Percentiles rank a stretch among this genome's conserved stretches.
Conservation (phyloP, 2,888 invertebrate genomes). For the Athetis lepigone region DNA sequence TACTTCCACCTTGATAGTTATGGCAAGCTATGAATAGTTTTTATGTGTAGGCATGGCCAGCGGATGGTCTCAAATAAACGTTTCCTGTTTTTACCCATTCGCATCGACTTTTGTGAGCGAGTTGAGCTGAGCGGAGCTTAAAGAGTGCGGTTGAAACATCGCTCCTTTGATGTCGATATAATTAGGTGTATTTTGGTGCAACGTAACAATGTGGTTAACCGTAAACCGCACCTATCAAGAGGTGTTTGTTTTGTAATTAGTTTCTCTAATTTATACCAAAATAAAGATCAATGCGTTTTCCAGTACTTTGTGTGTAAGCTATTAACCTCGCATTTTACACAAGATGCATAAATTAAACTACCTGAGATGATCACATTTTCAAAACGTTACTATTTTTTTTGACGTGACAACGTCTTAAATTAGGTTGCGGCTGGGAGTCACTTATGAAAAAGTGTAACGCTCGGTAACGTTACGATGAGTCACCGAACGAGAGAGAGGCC, state of each 20-base stretch:
- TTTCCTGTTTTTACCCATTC: slow-evolving; percentile 18
- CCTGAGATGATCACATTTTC: no score
- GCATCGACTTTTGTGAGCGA: background rate
- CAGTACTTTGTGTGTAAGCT: background rate
- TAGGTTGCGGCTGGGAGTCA: no score
- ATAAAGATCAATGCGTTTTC: no score
- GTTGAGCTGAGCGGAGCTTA: no score
- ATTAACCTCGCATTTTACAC: no score
- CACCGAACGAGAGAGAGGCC: no score
- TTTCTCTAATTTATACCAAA: no score
- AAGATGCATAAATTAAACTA: no score
- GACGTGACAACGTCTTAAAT: no score
- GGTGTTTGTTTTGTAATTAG: background rate
- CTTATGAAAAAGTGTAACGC: no score
- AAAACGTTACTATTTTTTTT: no score
- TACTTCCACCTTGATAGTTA: slow-evolving; percentile 32
- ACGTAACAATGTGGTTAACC: background rate
- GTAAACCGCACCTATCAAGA: background rate
- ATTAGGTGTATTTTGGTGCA: slow-evolving; percentile 4
- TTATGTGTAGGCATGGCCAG: background rate
- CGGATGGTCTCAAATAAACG: background rate
- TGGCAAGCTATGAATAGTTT: slow-evolving; percentile 14
- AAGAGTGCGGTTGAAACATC: background rate
- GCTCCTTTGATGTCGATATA: slow-evolving; percentile 9
- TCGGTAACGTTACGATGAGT: no score